Base-by-base conservation (phyloP, 2,113 vertebrate species). In the Salvelinus sp. region DNA sequence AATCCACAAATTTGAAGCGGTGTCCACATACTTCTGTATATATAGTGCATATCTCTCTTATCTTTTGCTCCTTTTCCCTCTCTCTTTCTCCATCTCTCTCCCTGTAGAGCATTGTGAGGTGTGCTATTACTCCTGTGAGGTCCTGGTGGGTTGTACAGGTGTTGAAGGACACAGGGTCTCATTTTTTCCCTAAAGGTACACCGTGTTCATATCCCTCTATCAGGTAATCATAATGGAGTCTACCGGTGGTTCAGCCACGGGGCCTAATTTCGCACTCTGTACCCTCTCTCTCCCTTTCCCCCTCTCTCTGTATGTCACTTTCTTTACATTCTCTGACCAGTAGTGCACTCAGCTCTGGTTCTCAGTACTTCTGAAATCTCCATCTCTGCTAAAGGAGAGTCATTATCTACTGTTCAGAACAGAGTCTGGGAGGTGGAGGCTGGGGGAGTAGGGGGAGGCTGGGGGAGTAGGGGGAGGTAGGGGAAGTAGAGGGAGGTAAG, bases 371-470 rank as follows among this genome's bases (percentile, higher is more conserved):
- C 18, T 54, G 2, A 10, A 12, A 75, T 67, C 30, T 80, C 30
- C 30, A 20, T 14, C 33, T 54, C 47, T 62, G 18, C 20, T 62
- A 62, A 62, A 68, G 3, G 65, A 68, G 65, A 27, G 30, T 62
- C 48, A 57, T 44, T 67, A 64, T 48, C n/a, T 57, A 16, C 38
- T 48, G 27, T 57, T 65, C 65, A 65, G 25, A 58, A 60, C 69
- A 67, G 30, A 68, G 58, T 13, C 30, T 28, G 27, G 38, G 68
- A 69, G 6, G 71, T 30, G 9, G 38, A 44, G 38, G 9, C 9
- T 2, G 38, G 38, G 38, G 38, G 0, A 9, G 9, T 2, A 44
- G 66, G 33, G 47, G 72, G 48, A 16, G 2, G 33, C 33, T 33
- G 33, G 33, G 30, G 30, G 1, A 0, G 33, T 33, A 33, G 6